These are phyloP conservation scores for Melanotaenia nigrans DNA, from an alignment of 2,797 vertebrate species.

Conservation along the genomic window DNA sequence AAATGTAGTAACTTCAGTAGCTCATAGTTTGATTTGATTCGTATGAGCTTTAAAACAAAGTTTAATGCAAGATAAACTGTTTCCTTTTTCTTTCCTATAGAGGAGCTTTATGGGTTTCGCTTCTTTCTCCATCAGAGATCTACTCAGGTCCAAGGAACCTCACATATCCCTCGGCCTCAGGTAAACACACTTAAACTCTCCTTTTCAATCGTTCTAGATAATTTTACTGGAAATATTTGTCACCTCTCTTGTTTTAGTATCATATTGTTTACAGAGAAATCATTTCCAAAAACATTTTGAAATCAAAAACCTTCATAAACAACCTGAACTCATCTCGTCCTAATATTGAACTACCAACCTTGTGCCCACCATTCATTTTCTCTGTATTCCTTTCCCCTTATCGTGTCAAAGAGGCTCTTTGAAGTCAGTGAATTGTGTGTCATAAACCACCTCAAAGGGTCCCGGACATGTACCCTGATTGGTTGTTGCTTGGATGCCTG, in stretches of 20 bases:
- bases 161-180: constrained; percentile 83
- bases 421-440: constrained; percentile 11
- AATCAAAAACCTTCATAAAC: too few relatives aligned
- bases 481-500: constrained; percentile 88
- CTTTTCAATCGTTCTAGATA: not conserved
- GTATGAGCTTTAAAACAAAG: too few relatives aligned
- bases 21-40: too few relatives aligned
- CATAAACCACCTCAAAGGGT: constrained; percentile 67
- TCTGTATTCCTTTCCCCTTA: not conserved
- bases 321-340: too few relatives aligned
- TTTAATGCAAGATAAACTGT: not conserved
- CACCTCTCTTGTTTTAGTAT: too few relatives aligned
- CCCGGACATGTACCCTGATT: constrained; percentile 85
- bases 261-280: too few relatives aligned
- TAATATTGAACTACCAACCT: too few relatives aligned
- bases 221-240: not conserved
- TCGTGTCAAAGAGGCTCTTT: constrained; percentile 15
- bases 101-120: constrained; percentile 86
- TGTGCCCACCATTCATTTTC: not conserved
- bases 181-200: constrained; percentile 70
- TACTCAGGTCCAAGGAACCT: constrained; percentile 86
- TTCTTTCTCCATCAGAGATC: constrained; percentile 86
- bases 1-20: too few relatives aligned
- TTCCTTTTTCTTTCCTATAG: constrained; percentile 61
- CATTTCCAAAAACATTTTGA: not conserved